A percentile compares a stretch with the other conserved stretches of the same genome.
These are phyloP conservation scores for Psittacula cyanocephala DNA, from an alignment of 2,113 vertebrate genomes.

Conservation along the genomic window DNA sequence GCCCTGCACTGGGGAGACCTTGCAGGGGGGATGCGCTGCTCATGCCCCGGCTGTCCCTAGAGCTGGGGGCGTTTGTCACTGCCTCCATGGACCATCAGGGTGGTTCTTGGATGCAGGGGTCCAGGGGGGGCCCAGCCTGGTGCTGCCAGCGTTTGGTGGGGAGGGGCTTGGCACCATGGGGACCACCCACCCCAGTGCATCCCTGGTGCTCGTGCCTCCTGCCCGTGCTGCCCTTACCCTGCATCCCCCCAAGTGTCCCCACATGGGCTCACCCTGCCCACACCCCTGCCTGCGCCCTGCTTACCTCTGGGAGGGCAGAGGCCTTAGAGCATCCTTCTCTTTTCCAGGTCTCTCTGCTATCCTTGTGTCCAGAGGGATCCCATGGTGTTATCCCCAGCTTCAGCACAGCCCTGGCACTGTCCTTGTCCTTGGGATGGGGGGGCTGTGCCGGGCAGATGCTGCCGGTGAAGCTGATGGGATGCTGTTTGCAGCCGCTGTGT, in stretches of 20 bases:
- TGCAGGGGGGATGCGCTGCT: rapidly evolving
- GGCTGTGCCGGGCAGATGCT: not conserved
- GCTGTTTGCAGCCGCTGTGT: not conserved
- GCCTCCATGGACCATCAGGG: not conserved
- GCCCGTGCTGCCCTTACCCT: not conserved
- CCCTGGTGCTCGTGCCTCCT: not conserved
- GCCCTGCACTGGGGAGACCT: not conserved
- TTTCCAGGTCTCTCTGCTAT: not conserved
- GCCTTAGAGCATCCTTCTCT: not conserved
- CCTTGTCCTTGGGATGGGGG: not conserved
- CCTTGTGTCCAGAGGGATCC: not conserved
- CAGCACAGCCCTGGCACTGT: not conserved
- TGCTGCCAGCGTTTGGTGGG: not conserved
- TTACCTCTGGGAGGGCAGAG: not conserved
- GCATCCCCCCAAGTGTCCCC: not conserved
- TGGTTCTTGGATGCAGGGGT: not conserved
- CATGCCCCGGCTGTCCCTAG: rapidly evolving
- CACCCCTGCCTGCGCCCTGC: not conserved
- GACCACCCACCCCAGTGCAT: not conserved
- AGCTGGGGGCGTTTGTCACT: not conserved
- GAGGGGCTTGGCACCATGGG: not conserved
- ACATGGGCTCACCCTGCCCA: not conserved
- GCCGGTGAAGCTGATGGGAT: not conserved
- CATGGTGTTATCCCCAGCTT: not conserved
- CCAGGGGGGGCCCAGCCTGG: not conserved